Evolutionary conservation across 1,140 invertebrate genomes (phyloP).

Genomic region (Melitaea cinxia): DNA sequence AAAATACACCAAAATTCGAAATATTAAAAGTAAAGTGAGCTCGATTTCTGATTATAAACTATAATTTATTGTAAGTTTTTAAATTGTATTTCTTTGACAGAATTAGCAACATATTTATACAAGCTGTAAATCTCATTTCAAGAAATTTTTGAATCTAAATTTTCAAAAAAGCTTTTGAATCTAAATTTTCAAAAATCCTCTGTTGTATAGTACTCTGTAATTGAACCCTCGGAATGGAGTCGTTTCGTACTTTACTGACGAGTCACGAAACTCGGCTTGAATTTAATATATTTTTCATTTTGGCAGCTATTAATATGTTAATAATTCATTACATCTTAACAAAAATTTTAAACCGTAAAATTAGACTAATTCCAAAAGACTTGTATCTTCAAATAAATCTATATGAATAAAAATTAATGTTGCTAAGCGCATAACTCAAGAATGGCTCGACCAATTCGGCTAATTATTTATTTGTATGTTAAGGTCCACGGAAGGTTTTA

Average conservation of each 20-base stretch:
- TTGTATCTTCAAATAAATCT: background rate
- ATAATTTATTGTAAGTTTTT: no score
- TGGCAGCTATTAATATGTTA: conserved; percentile 75
- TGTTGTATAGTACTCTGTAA: conserved; percentile 48
- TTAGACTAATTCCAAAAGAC: conserved; percentile 2
- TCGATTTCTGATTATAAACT: no score
- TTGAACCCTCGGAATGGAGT: conserved; percentile 71
- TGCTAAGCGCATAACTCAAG: no score
- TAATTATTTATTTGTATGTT: no score
- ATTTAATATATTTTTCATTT: conserved; percentile 81
- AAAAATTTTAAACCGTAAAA: conserved; percentile 23
- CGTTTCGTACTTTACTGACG: conserved; percentile 78
- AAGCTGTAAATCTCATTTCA: no score
- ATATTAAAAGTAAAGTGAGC: no score
- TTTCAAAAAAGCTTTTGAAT: background rate
- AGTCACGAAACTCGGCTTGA: conserved; percentile 76
- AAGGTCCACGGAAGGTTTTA: no score
- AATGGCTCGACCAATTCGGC: no score
- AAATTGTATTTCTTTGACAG: no score
- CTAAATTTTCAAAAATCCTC: background rate
- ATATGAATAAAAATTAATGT: no score
- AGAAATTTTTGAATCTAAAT: background rate
- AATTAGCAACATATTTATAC: no score
- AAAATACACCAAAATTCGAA: no score
- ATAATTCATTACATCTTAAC: conserved; percentile 65